Evolutionary conservation across 2,797 vertebrate species (phyloP), one percentile per base, ranked within the genome.

Genomic region (Centroberyx gerrardi): DNA sequence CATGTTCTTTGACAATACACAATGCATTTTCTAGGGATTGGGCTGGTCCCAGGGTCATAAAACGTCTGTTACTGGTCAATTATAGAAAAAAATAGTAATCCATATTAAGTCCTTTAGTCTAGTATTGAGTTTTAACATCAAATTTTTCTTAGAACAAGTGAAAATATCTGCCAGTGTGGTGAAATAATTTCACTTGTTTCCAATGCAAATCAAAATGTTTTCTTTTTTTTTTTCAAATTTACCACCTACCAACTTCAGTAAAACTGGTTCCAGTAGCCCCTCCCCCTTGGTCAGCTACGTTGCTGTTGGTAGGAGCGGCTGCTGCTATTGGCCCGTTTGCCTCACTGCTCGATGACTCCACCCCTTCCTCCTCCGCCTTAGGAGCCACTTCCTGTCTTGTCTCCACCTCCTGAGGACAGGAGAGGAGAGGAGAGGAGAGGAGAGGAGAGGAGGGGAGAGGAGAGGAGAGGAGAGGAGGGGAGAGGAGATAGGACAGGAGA

Each of bases 331-430:
- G 87, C 12, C 84, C 88, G 0, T 90, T 93, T 0, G 87, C 90
- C 44, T 93, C 86, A 0, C 91, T 92, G 82, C 88, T 93, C 0
- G 88, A 91, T 0, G 89, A 86, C 76, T 89, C 92, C 2, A 29
- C 90, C 36, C 84, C 83, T 72, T 91, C 92, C 60, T 94, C 93
- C 80, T 94, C 94, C 0, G 92, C 93, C 56, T 90, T 92, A 0
- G 91, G 91, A 60, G 92, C 91, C 55, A 93, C 54, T 62, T 91
- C 89, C 51, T 84, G 81, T 46, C 74, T 72, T 0, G 49, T 61
- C 9, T 92, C 90, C 52, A 88, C 84, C 82, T 93, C 90, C 92
- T 94, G 65, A 18, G 49, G 51, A 5, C 13, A 7, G 48, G 33
- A 33, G 22, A 22, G 22, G 22, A 5, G 33, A 33, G 33, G 33